Evolutionary conservation across 2,888 invertebrate genomes (phyloP), one percentile per base, ranked within the genome.

Genomic region (Callimorpha dominula): DNA sequence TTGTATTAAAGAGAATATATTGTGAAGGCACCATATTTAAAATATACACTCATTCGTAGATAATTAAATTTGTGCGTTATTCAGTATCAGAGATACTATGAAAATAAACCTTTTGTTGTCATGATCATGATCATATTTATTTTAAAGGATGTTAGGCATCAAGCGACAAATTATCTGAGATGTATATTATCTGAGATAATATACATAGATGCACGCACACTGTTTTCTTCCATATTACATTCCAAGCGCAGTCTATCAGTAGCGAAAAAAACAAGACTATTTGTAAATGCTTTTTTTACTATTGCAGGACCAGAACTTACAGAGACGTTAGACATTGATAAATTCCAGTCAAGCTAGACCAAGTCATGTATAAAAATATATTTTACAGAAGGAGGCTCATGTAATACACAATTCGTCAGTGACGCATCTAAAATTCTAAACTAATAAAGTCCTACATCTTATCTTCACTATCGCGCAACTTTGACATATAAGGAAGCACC

Each of bases 401-500:
- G 12, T 31, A 31, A 20, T 2, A 4, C 11, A 20, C 57, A 4
- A n/a, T 31, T 60, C 14, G 31, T 5, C 31, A 31, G 31, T 20
- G 4, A 60, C 31, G 5, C 20, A 0, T 60, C 20, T 9, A n/a
- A 20, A 57, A 11, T 11, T n/a, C 17, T n/a, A 54, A 54, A 54
- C 8, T 20, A 20, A 17, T 17, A 7, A 17, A 12, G 5, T 31
- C 14, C 31, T 60, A 60, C 7, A 12, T 31, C 6, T 5, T 60
- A 31, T 11, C 31, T 12, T 14, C 12, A 60, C 60, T 31, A 31
- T 12, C 31, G 60, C 31, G 12, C 60, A 60, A 5, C 14, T 31
- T 60, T 14, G 60, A 5, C 60, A 15, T 40, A 50, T 43, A 43
- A 6, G 43, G 9, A 64, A 74, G 70, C 65, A 68, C 68, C 54